A percentile compares a stretch with the other conserved stretches of the same genome.
Evolutionary conservation across 2,113 vertebrate genomes (phyloP).

Genomic region (Pterocles burchelli): DNA sequence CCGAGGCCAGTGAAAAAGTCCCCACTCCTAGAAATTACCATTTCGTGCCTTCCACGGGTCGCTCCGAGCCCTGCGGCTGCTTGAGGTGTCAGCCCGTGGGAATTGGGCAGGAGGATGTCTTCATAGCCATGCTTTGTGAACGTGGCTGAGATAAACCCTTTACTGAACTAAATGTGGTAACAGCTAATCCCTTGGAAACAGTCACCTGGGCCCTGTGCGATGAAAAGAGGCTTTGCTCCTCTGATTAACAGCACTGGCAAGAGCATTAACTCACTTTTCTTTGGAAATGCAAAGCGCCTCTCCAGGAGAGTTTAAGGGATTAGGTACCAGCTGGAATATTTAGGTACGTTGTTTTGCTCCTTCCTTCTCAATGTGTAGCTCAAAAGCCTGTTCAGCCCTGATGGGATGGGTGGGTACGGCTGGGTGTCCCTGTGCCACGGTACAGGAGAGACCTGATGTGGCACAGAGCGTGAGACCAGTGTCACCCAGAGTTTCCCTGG

Average conservation of each 20-base stretch:
- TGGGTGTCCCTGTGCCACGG: background rate
- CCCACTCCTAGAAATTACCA: background rate
- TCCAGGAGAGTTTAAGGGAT: background rate
- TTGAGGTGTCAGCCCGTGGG: background rate
- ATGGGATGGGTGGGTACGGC: background rate
- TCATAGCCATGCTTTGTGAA: background rate
- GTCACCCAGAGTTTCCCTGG: background rate
- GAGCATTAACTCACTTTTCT: constrained; percentile 2
- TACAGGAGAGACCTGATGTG: background rate
- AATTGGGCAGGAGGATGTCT: background rate
- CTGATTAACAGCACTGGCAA: constrained; percentile 20
- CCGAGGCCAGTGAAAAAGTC: background rate
- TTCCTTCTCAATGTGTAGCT: background rate
- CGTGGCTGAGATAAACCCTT: constrained; percentile 66
- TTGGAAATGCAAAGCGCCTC: constrained; percentile 36
- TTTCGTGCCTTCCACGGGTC: background rate
- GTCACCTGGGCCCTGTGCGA: constrained; percentile 56
- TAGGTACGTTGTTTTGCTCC: constrained; percentile 13
- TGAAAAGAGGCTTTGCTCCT: constrained; percentile 69
- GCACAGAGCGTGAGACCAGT: rapidly evolving
- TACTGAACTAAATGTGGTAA: constrained; percentile 71
- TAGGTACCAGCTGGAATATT: background rate
- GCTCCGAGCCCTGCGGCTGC: background rate
- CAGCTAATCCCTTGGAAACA: constrained; percentile 65
- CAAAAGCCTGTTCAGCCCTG: background rate